A percentile compares a stretch with the other conserved stretches of the same genome.
These are phyloP conservation scores for Rhinoraja longicauda DNA, from an alignment of 2,797 vertebrate genomes.

Conservation along the genomic window DNA sequence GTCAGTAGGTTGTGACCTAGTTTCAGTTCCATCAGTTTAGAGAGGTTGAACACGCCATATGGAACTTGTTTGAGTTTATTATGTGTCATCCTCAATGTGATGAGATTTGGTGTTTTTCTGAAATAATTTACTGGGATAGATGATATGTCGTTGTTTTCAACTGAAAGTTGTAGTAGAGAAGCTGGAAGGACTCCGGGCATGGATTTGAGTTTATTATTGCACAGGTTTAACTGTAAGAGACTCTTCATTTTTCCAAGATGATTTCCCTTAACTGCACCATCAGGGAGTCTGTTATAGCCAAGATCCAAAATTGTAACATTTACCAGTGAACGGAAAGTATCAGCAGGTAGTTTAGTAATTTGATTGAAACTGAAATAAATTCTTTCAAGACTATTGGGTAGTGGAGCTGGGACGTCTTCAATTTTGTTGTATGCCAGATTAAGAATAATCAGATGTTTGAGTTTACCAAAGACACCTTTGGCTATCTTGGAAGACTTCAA, in stretches of 20 bases:
- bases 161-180: slow-evolving; percentile 71
- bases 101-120: slow-evolving; percentile 58
- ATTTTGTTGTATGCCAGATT: slow-evolving; percentile 64
- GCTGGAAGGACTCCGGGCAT: slow-evolving; percentile 61
- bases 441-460: slow-evolving; percentile 60
- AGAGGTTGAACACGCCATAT: slow-evolving; percentile 60
- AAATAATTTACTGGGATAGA: slow-evolving; percentile 68
- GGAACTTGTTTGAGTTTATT: slow-evolving; percentile 62
- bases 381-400: slow-evolving; percentile 63
- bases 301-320: slow-evolving; percentile 65
- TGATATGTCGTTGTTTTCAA: slow-evolving; percentile 71
- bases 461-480: slow-evolving; percentile 56
- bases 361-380: slow-evolving; percentile 64
- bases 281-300: slow-evolving; percentile 60
- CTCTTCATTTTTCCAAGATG: slow-evolving; percentile 59
- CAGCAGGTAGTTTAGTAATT: slow-evolving; percentile 56
- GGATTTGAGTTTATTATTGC: slow-evolving; percentile 62
- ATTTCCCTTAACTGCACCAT: slow-evolving; percentile 54
- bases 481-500: slow-evolving; percentile 62
- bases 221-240: slow-evolving; percentile 65
- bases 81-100: slow-evolving; percentile 60
- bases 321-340: slow-evolving; percentile 53
- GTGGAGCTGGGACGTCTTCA: slow-evolving; percentile 61
- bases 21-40: slow-evolving; percentile 65
- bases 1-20: slow-evolving; percentile 68